Conservation (phyloP, 1,140 invertebrate genomes). For the Eriosoma lanigerum region DNA sequence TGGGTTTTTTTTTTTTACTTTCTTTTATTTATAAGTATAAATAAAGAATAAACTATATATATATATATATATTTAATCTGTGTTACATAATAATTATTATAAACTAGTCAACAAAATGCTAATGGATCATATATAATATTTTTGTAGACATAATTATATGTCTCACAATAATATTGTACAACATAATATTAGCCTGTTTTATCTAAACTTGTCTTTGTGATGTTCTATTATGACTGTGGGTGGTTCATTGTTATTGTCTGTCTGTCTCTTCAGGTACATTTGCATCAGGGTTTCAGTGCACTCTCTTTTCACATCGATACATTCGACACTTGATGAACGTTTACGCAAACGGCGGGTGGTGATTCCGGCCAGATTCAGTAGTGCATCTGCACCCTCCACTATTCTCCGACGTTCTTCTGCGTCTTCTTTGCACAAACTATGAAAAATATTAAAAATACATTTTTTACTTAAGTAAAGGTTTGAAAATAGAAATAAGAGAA, state of each 20-base stretch:
- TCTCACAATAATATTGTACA: neutral
- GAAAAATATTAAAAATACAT: constrained; percentile 55
- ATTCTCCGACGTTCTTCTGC: constrained; percentile 75
- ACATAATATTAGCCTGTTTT: constrained; percentile 13
- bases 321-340: constrained; percentile 41
- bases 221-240: constrained; percentile 17
- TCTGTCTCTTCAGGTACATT: constrained; percentile 30
- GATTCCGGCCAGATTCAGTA: constrained; percentile 72
- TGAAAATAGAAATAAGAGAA: too few relatives aligned
- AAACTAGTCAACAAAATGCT: constrained; percentile 51
- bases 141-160: too few relatives aligned
- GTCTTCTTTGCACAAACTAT: constrained; percentile 66
- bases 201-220: constrained; percentile 49
- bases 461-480: too few relatives aligned
- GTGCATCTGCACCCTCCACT: constrained; percentile 72
- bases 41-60: constrained; percentile 32
- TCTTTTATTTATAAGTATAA: constrained; percentile 33
- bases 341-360: constrained; percentile 56
- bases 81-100: constrained; percentile 14
- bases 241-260: constrained; percentile 37
- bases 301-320: constrained; percentile 35
- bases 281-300: constrained; percentile 15
- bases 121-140: constrained; percentile 16
- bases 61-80: constrained; percentile 44
- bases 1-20: neutral